These are phyloP conservation scores for Bombus haemorrhoidalis DNA, from an alignment of 1,140 invertebrate genomes.

Conservation along the genomic window DNA sequence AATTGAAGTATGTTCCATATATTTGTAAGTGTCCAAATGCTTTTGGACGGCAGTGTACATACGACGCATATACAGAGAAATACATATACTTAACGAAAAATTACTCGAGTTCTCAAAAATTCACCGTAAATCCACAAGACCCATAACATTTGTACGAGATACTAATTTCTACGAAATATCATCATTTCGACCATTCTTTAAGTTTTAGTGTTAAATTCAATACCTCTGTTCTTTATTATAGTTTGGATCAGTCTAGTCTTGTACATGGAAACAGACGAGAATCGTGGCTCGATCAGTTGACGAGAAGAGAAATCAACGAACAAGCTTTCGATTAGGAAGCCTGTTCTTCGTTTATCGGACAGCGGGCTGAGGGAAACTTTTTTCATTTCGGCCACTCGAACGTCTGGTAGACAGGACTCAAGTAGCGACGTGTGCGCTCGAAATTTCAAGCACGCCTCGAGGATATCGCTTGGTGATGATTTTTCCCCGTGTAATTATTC, in stretches of 20 bases:
- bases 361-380: slow-evolving; percentile 44
- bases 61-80: too few species aligned
- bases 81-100: too few species aligned
- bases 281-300: background rate
- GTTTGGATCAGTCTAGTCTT: slow-evolving; percentile 48
- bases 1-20: too few species aligned
- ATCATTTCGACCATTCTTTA: too few species aligned
- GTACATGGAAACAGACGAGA: background rate
- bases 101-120: too few species aligned
- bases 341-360: slow-evolving; percentile 39
- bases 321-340: slow-evolving; percentile 15
- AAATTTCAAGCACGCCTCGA: slow-evolving; percentile 20
- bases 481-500: slow-evolving; percentile 11
- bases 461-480: slow-evolving; percentile 6
- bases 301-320: background rate
- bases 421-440: slow-evolving; percentile 18
- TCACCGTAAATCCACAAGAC: too few species aligned
- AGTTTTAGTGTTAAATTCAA: too few species aligned
- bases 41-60: too few species aligned
- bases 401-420: background rate
- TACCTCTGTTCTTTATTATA: background rate
- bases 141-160: too few species aligned
- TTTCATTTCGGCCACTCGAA: slow-evolving; percentile 54
- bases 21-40: too few species aligned
- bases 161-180: too few species aligned